phyloP scores from a whole-genome alignment of 2,113 vertebrate species.

The Rhabdomys dilectus region DNA sequence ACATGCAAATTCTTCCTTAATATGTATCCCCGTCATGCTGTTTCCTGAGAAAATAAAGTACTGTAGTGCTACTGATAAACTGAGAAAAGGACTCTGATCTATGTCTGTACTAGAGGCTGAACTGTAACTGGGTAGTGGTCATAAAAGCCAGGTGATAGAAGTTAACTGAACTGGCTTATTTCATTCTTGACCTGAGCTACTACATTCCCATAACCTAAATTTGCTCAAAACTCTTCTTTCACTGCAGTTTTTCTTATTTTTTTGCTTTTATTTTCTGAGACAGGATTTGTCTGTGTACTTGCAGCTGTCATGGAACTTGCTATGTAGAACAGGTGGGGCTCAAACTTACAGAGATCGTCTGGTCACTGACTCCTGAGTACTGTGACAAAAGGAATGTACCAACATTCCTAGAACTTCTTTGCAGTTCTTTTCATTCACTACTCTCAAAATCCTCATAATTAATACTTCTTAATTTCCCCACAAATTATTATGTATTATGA shows the following conservation, averaged over 20 bases:
- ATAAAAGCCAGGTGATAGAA: neutral
- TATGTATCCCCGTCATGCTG: neutral
- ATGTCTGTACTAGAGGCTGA: neutral
- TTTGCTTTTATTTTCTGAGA: neutral
- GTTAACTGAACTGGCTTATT: neutral
- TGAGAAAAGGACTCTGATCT: neutral
- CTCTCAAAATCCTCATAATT: neutral
- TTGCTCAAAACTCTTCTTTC: neutral
- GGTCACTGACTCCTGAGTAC: neutral
- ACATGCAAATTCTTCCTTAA: conserved; percentile 58
- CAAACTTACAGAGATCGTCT: neutral
- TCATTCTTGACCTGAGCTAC: neutral
- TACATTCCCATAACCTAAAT: neutral
- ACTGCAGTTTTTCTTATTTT: neutral
- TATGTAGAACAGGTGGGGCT: neutral
- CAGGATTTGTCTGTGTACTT: neutral
- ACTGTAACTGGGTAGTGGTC: neutral
- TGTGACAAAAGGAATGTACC: neutral
- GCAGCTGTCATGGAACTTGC: neutral
- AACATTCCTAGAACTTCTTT: neutral
- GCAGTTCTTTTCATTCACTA: neutral
- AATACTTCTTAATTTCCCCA: neutral
- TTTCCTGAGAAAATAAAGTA: conserved; percentile 15
- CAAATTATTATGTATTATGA: neutral
- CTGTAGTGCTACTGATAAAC: neutral